Conservation (phyloP, 1,140 invertebrate genomes). For the Aphelinus atriplicis region DNA sequence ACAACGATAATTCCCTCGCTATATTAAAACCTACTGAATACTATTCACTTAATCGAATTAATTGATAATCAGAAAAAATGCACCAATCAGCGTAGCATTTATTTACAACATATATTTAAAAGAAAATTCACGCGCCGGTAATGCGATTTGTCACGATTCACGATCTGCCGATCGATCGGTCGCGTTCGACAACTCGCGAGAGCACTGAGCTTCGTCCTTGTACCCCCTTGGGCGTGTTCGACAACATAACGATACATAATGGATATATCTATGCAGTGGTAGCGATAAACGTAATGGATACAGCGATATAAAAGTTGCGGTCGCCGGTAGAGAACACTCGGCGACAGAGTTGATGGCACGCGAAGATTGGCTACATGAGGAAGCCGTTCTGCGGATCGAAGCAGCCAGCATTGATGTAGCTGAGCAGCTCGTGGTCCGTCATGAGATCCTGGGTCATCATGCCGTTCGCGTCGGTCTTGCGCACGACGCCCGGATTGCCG, state of each 20-base stretch:
- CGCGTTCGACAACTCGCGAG: not conserved
- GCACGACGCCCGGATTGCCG: conserved; percentile 45
- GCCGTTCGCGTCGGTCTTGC: conserved; percentile 58
- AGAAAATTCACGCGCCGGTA: too few relatives aligned
- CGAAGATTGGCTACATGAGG: conserved; percentile 54
- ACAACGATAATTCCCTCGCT: too few relatives aligned
- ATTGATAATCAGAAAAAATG: too few relatives aligned
- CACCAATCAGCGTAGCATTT: too few relatives aligned
- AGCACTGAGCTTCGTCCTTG: conserved; percentile 33
- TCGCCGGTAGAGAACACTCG: conserved; percentile 15
- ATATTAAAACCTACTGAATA: too few relatives aligned
- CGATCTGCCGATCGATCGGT: too few relatives aligned
- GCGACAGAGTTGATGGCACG: not conserved
- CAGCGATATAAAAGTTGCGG: too few relatives aligned
- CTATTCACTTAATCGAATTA: too few relatives aligned
- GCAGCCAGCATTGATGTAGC: conserved; percentile 86
- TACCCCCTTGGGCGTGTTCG: not conserved
- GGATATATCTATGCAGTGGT: too few relatives aligned
- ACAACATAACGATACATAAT: not conserved
- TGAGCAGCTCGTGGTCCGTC: conserved; percentile 85
- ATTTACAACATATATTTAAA: too few relatives aligned
- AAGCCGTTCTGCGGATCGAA: conserved; percentile 73
- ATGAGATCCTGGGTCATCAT: conserved; percentile 79
- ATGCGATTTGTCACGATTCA: too few relatives aligned
- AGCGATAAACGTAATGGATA: too few relatives aligned